Percentiles rank a stretch among this genome's conserved stretches.
Conservation (phyloP, 1,140 invertebrate species). For the Drosophila carrolli region DNA sequence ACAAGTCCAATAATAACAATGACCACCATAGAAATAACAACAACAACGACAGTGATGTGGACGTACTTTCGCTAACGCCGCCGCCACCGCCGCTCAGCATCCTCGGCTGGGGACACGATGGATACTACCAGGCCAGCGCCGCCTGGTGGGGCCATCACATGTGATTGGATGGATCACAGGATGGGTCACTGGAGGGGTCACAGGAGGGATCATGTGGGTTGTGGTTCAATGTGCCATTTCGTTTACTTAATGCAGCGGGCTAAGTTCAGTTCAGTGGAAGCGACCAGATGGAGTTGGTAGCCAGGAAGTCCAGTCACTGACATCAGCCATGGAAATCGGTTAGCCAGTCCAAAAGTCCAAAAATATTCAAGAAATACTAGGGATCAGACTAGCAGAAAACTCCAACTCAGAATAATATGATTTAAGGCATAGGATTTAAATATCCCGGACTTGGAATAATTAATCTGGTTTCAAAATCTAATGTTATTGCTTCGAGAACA, state of each 20-base stretch:
- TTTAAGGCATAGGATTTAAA: background rate
- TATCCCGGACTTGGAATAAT: background rate
- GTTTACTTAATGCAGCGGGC: constrained; percentile 62
- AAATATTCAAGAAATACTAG: background rate
- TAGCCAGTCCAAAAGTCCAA: background rate
- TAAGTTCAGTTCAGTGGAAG: constrained; percentile 5
- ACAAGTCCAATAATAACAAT: background rate
- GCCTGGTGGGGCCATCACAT: constrained; percentile 70
- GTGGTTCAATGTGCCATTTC: constrained; percentile 80
- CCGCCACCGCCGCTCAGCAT: constrained; percentile 71
- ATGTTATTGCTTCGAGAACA: background rate
- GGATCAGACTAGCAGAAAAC: background rate
- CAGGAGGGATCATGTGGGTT: constrained; percentile 44
- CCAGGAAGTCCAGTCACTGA: background rate
- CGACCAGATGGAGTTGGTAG: background rate
- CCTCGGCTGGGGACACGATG: constrained; percentile 63
- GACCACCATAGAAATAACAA: constrained; percentile 14
- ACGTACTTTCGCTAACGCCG: constrained; percentile 60
- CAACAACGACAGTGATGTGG: constrained; percentile 33
- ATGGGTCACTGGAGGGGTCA: background rate
- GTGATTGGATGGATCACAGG: constrained; percentile 19
- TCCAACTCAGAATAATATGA: too few species aligned
- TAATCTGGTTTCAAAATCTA: background rate
- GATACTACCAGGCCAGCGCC: constrained; percentile 68
- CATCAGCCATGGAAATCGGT: background rate